Evolutionary conservation across 2,888 invertebrate genomes (phyloP), one percentile per base, ranked within the genome.

Genomic region (Drosophila mimica): DNA sequence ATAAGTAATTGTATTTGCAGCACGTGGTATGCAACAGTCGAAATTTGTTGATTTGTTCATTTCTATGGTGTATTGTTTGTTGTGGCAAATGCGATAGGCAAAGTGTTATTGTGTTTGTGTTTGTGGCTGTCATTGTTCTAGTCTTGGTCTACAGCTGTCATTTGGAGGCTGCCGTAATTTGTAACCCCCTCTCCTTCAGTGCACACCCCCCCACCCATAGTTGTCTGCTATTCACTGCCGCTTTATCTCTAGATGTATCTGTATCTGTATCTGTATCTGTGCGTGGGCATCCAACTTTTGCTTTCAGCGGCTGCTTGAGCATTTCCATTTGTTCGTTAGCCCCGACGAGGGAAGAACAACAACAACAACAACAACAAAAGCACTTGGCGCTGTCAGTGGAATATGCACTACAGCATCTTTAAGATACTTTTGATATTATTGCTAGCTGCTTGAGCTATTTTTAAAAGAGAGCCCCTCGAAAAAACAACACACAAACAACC

Each of bases 301-400:
- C 84, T 88, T 90, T 90, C 89, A 80, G 89, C 90, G 68, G 80
- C 83, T 82, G 79, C 74, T 81, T 70, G 62, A 88, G 87, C 61
- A 70, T 87, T 87, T 81, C 72, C 89, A 89, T 86, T 88, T 68
- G 77, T 71, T 81, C 70, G 70, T 36, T 52, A 43, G 63, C 17
- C 48, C 28, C 48, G 57, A 25, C 48, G 15, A 63, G 15, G 11
- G 48, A 40, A 51, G 30, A 34, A 15, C 28, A 31, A 43, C 33
- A 51, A 40, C 13, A 40, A 30, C 28, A 38, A 51, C 25, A 52
- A 53, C 38, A 81, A 75, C 70, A 80, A 80, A 88, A 80, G 72
- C 88, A 82, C 83, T 88, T 88, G 85, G 65, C 85, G 69, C 79
- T 87, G 54, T 70, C 85, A 70, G 83, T 75, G 68, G 60, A 81